Evolutionary conservation across 2,113 vertebrate genomes (phyloP), one percentile per base, ranked within the genome.

Genomic region (Leptosomus discolor): DNA sequence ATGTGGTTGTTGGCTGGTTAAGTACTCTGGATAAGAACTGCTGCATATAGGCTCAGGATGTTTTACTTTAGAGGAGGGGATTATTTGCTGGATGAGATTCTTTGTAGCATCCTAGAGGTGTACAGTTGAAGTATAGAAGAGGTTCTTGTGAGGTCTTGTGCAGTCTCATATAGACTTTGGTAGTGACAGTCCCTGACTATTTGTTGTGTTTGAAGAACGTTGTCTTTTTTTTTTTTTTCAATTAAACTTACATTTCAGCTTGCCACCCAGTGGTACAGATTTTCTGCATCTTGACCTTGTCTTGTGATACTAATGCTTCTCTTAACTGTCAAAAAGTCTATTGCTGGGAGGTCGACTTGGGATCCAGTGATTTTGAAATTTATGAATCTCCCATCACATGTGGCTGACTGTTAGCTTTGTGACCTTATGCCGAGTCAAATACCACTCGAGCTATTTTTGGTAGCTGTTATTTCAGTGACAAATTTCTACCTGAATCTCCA

Each of bases 401-500:
- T 57, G 32, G 73, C 57, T 20, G 5, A 88, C 64, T 45, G 26
- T 43, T 94, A n/a, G 54, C 67, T 48, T 88, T 85, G 1, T 83
- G 81, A 92, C 58, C n/a, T 63, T 65, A 74, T 0, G 15, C 63
- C 9, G 26, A 63, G 54, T 76, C 54, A 91, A 77, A 81, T 94
- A 81, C 36, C 73, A 43, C 86, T 89, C 57, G 29, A 68, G 70
- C 50, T 96, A 96, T 94, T 90, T 89, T 83, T 85, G 60, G 61
- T 73, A 41, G 85, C 61, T 79, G 39, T 69, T 45, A 41, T 53
- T 90, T 92, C 78, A 88, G 81, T 58, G 57, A n/a, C 11, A 32
- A 3, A 76, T 88, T 88, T 88, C 61, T 80, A 69, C 75, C 92
- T 74, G 39, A 37, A 73, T 90, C 58, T 87, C 92, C 32, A 90